phyloP scores from a whole-genome alignment of 35 echinoderm and acorn worm genomes.

The Chiridota heheva region DNA sequence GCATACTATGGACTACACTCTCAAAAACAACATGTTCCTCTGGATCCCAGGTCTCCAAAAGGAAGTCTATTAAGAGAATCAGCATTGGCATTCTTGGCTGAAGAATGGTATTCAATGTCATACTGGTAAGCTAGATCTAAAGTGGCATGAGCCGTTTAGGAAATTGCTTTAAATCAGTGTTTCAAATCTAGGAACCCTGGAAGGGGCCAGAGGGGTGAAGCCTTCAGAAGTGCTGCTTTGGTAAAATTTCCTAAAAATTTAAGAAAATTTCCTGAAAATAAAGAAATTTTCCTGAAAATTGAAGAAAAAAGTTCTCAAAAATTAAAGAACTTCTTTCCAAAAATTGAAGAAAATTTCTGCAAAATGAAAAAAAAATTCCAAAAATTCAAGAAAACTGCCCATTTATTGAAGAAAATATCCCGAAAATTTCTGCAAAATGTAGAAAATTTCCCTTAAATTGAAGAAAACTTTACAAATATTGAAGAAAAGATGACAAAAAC shows the following conservation, averaged over 20 bases:
- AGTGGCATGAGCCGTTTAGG: background rate
- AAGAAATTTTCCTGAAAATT: conserved; percentile 43
- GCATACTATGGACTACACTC: conserved; percentile 34
- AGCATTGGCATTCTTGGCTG: background rate
- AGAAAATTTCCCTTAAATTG: too few relatives aligned
- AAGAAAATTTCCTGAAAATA: conserved; percentile 42
- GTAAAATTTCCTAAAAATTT: conserved; percentile 37
- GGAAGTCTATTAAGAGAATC: background rate
- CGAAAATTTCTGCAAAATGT: too few relatives aligned
- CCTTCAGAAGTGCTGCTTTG: conserved; percentile 15
- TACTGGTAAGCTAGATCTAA: background rate
- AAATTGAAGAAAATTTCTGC: too few relatives aligned
- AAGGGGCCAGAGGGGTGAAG: conserved; percentile 20
- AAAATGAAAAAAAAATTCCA: too few relatives aligned
- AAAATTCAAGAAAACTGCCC: too few relatives aligned
- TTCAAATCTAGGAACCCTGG: background rate
- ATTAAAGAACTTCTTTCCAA: too few relatives aligned
- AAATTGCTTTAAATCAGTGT: background rate
- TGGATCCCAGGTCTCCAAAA: background rate
- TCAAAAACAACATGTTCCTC: conserved; percentile 15
- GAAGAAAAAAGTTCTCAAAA: too few relatives aligned
- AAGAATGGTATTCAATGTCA: background rate
- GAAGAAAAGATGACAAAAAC: too few relatives aligned
- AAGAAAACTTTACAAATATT: too few relatives aligned
- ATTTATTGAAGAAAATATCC: too few relatives aligned